phyloP scores from a whole-genome alignment of 2,888 invertebrate genomes.

The Himalopsyche kuldschensis region DNA sequence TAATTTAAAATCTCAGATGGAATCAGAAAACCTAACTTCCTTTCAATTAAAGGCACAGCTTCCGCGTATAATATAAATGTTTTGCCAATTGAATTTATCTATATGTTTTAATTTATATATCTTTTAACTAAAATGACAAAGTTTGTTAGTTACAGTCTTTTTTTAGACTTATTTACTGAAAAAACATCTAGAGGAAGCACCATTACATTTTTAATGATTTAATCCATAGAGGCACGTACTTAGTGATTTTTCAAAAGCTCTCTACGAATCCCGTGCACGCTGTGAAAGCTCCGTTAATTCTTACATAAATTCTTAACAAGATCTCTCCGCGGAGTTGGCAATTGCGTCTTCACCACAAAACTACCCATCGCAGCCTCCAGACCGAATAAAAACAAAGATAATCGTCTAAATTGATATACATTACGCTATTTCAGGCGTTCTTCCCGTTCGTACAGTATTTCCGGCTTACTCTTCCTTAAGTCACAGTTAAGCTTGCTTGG shows the following conservation, averaged over 20 bases:
- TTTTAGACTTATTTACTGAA: too few species aligned
- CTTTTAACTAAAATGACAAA: too few species aligned
- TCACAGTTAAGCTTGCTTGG: conserved; percentile 10
- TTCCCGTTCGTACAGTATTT: background rate
- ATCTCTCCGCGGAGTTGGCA: background rate
- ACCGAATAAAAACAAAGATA: conserved; percentile 35
- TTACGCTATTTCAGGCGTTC: conserved; percentile 22
- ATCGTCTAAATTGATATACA: conserved; percentile 38
- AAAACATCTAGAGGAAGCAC: too few species aligned
- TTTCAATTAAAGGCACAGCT: too few species aligned
- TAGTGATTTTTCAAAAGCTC: background rate
- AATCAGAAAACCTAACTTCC: too few species aligned
- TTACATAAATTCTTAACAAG: conserved; percentile 19
- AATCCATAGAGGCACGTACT: background rate
- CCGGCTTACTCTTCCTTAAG: background rate
- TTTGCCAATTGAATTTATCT: too few species aligned
- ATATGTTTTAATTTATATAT: too few species aligned
- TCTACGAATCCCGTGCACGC: background rate
- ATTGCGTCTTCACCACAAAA: background rate
- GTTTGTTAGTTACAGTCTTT: too few species aligned
- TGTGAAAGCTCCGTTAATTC: conserved; percentile 16
- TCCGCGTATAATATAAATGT: too few species aligned
- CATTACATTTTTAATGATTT: background rate
- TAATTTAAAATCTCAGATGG: too few species aligned
- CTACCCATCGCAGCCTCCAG: background rate